Base-by-base conservation (phyloP, 2,113 vertebrate genomes). In the Hucho hucho region DNA sequence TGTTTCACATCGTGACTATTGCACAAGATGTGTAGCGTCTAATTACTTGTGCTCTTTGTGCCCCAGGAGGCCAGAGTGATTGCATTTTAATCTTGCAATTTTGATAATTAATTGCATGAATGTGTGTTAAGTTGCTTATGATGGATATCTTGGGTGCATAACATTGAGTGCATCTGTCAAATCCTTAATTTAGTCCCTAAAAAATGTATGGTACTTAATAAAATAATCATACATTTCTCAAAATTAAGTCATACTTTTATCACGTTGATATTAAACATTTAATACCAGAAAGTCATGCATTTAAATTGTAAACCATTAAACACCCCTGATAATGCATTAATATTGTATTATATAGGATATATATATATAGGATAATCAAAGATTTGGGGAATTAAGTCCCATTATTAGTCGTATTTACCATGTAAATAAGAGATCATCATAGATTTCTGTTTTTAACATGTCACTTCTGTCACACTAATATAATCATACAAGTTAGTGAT, bases 21-120 rank as follows among this genome's bases (percentile, higher is more conserved):
- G 11, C 22, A 4, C 63, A 28, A 24, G 13, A 26, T 64, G 11
- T 28, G 22, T 13, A 16, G 2, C 2, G 6, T 61, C 16, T 86
- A 85, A 88, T 85, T 86, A 83, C 7, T 71, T 70, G 65, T 83
- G 87, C 70, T 86, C 84, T 83, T 81, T 82, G 70, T 77, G 85
- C 72, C 74, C 77, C 2, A 66, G 75, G 80, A 64, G 47, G 47
- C 47, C 16, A 53, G 53, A 2, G 9, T 77, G 74, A 75, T 81
- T 78, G 61, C 82, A 61, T 20, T 80, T 83, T 83, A 79, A 85
- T 86, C 14, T 65, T 64, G 59, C 75, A 29, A 46, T 87, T 84
- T 86, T 70, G 85, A 77, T 87, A 82, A 87, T 88, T 83, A 78
- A 84, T 86, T 73, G 77, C 74, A 67, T 59, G 65, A 71, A 73